Conservation (phyloP, 2,113 vertebrate genomes). For the human (Homo sapiens) region GRCh38 chr12:13145501-13146000, state of each 20-base stretch:
- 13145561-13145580: not conserved
- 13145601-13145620: not conserved
- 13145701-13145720: not conserved
- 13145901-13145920: not conserved
- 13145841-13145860: not conserved
- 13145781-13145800: not conserved
- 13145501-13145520: not conserved
- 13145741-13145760: not conserved
- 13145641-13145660: not conserved
- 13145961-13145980: not conserved
- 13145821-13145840: not conserved
- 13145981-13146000: not conserved
- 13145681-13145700: not conserved
- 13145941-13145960: not conserved
- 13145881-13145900: not conserved
- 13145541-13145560: not conserved
- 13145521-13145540: not conserved
- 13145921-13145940: not conserved
- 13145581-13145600: not conserved
- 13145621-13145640: not conserved
- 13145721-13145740: not conserved
- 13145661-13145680: not conserved
- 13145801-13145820: not conserved
- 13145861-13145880: not conserved
- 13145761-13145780: not conserved